Percentiles rank a stretch among this genome's conserved stretches.
phyloP scores from a whole-genome alignment of 2,888 invertebrate genomes.

The Stratiomys singularior region DNA sequence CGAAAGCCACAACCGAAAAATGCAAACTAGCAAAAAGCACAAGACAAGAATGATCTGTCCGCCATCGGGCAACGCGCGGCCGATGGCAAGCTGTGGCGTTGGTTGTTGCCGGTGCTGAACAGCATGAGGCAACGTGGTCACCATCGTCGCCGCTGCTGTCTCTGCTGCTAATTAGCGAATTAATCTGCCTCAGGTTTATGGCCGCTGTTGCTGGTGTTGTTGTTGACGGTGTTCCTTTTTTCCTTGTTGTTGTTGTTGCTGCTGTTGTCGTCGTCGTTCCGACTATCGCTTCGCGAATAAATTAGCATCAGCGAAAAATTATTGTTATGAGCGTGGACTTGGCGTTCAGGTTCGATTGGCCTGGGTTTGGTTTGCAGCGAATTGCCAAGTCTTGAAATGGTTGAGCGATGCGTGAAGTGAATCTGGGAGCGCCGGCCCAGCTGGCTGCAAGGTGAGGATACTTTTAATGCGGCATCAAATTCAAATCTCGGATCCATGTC shows the following conservation, averaged over 20 bases:
- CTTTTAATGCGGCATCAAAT: no score
- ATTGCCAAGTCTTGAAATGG: no score
- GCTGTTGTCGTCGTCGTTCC: no score
- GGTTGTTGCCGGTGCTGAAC: background rate
- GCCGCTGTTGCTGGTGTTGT: constrained; percentile 29
- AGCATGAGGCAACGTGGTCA: constrained; percentile 10
- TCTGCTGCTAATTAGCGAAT: constrained; percentile 55
- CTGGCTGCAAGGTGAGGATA: no score
- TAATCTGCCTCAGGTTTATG: constrained; percentile 54
- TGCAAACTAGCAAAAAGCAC: no score
- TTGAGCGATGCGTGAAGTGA: background rate
- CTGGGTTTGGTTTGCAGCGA: background rate
- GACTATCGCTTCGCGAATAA: constrained; percentile 47
- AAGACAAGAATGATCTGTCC: no score
- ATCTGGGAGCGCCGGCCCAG: no score
- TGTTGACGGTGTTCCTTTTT: no score
- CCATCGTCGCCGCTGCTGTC: constrained; percentile 38
- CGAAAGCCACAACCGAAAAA: background rate
- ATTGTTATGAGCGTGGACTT: constrained; percentile 47
- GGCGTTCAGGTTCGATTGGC: constrained; percentile 15
- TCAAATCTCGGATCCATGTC: no score
- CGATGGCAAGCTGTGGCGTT: background rate
- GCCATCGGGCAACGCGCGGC: no score
- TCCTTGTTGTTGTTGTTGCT: no score
- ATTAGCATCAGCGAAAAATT: constrained; percentile 49